Base-by-base conservation (phyloP, 2,113 vertebrate genomes). In the Bufo gargarizans region DNA sequence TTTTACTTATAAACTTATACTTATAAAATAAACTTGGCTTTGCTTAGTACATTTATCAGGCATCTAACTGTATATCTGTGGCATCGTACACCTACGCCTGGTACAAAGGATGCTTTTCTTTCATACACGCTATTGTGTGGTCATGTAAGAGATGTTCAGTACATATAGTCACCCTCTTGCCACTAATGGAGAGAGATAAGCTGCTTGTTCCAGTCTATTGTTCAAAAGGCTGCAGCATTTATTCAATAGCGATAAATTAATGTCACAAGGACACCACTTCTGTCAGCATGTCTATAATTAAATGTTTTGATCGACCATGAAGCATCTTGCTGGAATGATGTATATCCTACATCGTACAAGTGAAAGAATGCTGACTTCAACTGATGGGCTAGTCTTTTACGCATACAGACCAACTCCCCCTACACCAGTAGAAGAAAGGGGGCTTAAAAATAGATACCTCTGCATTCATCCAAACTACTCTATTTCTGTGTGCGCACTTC, bases 201-300 rank as follows among this genome's bases (percentile, higher is more conserved):
- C 20, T 49, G 58, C 19, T 82, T 84, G 47, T 77, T 84, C 47
- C 7, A 53, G 53, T 47, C 71, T 55, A 89, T 69, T 84, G 59
- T 77, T 8, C 56, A 33, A 71, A 89, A 58, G 82, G 8, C 59
- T 78, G 17, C 43, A 56, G 71, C 72, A 45, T 77, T 77, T 63
- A 88, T 77, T 88, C 81, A 76, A 43, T 63, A 83, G 87, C 74
- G n/a, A 61, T 78, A 84, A 89, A 67, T 84, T 78, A 74, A 77
- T 63, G 71, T 55, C 87, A 88, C 87, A 88, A 88, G 81, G 81
- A 67, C 72, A 47, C 22, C 3, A 12, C 77, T 84, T 84, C 87
- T 84, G 65, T 84, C 87, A 89, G 63, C 81, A 84, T 84, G 59
- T 89, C 87, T 84, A 84, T 84, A 69, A 84, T 84, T 84, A 89